Base-by-base conservation (phyloP, 2,113 vertebrate species). In the Lagenorhynchus albirostris region DNA sequence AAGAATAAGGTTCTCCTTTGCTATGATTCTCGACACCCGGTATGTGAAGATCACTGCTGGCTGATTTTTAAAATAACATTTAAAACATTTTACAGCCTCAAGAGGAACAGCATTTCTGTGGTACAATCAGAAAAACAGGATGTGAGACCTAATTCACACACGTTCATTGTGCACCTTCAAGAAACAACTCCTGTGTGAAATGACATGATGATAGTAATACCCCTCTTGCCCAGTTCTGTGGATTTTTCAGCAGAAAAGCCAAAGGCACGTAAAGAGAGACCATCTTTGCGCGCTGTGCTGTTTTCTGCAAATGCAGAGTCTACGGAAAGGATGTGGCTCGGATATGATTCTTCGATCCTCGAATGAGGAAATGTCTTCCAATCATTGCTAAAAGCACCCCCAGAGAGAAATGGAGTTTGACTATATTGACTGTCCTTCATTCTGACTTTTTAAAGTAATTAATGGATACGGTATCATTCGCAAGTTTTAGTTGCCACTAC, bases 201-300 rank as follows among this genome's bases (percentile, higher is more conserved):
- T 3, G n/a, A 18, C 6, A 4, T 0, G 26, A 26, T 12, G 15
- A 12, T 0, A 12, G 1, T 5, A 4, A 65, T 26, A 26, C 25
- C 4, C 14, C 9, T 82, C 76, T 14, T 10, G 44, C 21, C 29
- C 65, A 23, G 0, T 55, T 29, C 5, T 8, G 11, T 73, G 67
- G 9, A 21, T 29, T n/a, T 89, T 26, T 15, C 41, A 82, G 85
- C 11, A 2, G 60, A 2, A 12, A 11, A 44, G 8, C 5, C 0
- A 6, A 29, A 36, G 23, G 15, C 26, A 3, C 0, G 1, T 14
- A 60, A 60, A 74, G 4, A 63, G 21, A 62, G 44, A 2, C 33
- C 15, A 9, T 6, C 50, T 58, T 10, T 31, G 12, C 1, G 25
- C 5, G 25, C 0, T 11, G 2, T 6, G 23, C 13, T 11, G 0